Conservation (phyloP, 2,797 vertebrate species). For the Notolabrus celidotus region DNA sequence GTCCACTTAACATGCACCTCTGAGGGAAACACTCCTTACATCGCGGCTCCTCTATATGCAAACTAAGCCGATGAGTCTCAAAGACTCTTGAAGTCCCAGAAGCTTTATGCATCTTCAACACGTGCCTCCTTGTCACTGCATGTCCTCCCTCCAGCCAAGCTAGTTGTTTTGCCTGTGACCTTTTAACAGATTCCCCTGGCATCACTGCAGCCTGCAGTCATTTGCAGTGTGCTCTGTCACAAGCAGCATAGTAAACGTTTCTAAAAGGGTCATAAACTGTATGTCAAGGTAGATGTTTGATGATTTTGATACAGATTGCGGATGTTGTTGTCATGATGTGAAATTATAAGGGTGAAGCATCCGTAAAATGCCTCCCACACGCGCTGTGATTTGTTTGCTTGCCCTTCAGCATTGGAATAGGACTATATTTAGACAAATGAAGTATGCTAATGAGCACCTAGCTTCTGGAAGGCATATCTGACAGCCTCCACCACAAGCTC, state of each 20-base stretch:
- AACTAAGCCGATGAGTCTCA: slow-evolving; percentile 49
- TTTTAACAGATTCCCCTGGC: slow-evolving; percentile 81
- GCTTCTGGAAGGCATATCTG: slow-evolving; percentile 79
- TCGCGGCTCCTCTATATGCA: slow-evolving; percentile 44
- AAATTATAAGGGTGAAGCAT: slow-evolving; percentile 59
- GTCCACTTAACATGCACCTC: neutral
- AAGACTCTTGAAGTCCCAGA: slow-evolving; percentile 57
- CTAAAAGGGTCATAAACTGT: slow-evolving; percentile 72
- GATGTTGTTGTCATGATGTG: slow-evolving; percentile 47
- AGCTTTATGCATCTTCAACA: slow-evolving; percentile 66
- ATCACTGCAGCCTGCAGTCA: slow-evolving; percentile 77
- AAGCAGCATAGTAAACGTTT: slow-evolving; percentile 78
- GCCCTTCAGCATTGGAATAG: slow-evolving; percentile 76
- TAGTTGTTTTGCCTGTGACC: slow-evolving; percentile 80
- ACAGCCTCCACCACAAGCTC: slow-evolving; percentile 65
- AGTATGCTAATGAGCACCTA: slow-evolving; percentile 82
- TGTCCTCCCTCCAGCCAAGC: slow-evolving; percentile 75
- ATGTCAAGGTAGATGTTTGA: slow-evolving; percentile 54
- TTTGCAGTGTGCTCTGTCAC: slow-evolving; percentile 73
- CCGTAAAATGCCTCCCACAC: slow-evolving; percentile 35
- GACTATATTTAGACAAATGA: slow-evolving; percentile 81
- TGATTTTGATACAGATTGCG: slow-evolving; percentile 46
- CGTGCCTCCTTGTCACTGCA: slow-evolving; percentile 71
- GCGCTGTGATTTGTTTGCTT: slow-evolving; percentile 73
- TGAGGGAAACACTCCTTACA: slow-evolving; percentile 2